These are phyloP conservation scores for Drosophila mojavensis DNA, from an alignment of 1,140 invertebrate genomes.

Conservation along the genomic window DNA sequence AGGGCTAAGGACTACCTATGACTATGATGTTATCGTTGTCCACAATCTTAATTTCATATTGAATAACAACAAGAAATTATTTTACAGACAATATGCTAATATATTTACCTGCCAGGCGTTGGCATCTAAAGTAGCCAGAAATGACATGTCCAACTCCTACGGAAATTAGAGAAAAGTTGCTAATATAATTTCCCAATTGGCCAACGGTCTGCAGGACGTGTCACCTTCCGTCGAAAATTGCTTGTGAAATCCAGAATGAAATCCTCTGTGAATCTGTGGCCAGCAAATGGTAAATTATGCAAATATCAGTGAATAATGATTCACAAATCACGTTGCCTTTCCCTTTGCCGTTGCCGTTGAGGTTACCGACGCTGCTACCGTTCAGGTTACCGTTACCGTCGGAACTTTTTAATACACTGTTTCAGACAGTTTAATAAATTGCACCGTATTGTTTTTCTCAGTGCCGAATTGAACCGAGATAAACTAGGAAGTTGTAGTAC, in stretches of 20 bases:
- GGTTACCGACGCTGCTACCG: too few relatives aligned
- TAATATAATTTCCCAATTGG: slow-evolving; percentile 71
- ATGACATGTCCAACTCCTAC: slow-evolving; percentile 85
- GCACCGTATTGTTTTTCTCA: slow-evolving; percentile 53
- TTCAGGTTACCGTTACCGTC: slow-evolving; percentile 42
- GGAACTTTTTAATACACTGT: slow-evolving; percentile 48
- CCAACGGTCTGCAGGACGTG: slow-evolving; percentile 2
- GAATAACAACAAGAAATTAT: not conserved
- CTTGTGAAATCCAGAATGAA: slow-evolving; percentile 83
- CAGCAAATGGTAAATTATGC: slow-evolving; percentile 69
- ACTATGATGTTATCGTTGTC: too few relatives aligned
- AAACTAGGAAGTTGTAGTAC: slow-evolving; percentile 51
- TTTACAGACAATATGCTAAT: slow-evolving; percentile 28
- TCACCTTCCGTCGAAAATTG: slow-evolving; percentile 82
- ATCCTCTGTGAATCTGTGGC: slow-evolving; percentile 42
- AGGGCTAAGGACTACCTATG: too few relatives aligned
- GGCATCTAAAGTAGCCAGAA: slow-evolving; percentile 84
- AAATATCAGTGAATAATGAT: slow-evolving; percentile 45
- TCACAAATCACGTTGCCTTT: slow-evolving; percentile 23
- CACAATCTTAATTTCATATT: too few relatives aligned
- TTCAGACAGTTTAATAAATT: slow-evolving; percentile 35
- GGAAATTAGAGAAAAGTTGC: slow-evolving; percentile 69
- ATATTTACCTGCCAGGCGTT: slow-evolving; percentile 85
- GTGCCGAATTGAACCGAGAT: slow-evolving; percentile 32
- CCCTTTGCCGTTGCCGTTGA: slow-evolving; percentile 46